Base-by-base conservation (phyloP, 2,113 vertebrate genomes). In the Origma solitaria region DNA sequence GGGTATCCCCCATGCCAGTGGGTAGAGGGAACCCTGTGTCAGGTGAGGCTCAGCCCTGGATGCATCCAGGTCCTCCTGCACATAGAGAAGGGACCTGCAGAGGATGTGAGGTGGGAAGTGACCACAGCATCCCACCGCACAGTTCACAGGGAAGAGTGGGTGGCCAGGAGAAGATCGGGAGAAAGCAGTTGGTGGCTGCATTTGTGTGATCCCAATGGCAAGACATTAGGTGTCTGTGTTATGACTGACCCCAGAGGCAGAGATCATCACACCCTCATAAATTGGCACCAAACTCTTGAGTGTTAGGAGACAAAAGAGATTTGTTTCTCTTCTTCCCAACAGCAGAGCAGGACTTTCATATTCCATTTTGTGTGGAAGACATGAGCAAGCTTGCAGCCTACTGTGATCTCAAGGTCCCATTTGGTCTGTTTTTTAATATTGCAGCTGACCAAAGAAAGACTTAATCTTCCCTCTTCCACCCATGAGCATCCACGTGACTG, bases 1-100 rank as follows among this genome's bases (percentile, higher is more conserved):
- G n/a, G n/a, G n/a, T n/a, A n/a, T n/a, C n/a, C 19, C n/a, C 47
- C 0, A 0, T 53, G n/a, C 35, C 70, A n/a, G 22, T 2, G 3
- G 33, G 18, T 23, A 56, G 76, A 71, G 5, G 23, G 24, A 60
- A 33, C 14, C 17, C 13, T 61, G 25, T 1, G 1, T 56, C 40
- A 27, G 23, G 15, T 0, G 2, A 10, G 12, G 25, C 35, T 79
- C 75, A 72, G 42, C 16, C 38, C 7, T 50, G 53, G 10, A 25
- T 68, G 33, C 27, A 79, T 21, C 51, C 50, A 50, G 27, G 35
- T 35, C 30, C 8, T 83, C 24, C 57, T 58, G 38, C 53, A 45
- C 1, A 15, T 45, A 50, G 18, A 56, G 24, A 18, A 88, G 23
- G 13, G 31, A 51, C 6, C 35, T 30, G 35, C 25, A 82, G 35